phyloP scores from a whole-genome alignment of 1,140 invertebrate genomes.

The Telenomus remus region DNA sequence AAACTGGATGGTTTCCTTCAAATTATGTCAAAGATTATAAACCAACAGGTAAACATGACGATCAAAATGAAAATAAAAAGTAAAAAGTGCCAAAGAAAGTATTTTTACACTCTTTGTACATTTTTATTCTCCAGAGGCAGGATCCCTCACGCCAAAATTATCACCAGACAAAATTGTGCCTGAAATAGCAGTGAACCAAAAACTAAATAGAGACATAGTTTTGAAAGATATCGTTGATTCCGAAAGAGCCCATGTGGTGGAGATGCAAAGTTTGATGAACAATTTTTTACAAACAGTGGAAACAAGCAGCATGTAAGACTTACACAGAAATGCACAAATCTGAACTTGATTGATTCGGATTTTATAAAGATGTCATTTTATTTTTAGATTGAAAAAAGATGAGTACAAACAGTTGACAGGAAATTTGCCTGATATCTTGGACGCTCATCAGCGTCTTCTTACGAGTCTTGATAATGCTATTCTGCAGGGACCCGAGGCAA shows the following conservation, averaged over 20 bases:
- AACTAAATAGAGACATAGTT: conserved; percentile 85
- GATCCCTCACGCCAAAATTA: conserved; percentile 76
- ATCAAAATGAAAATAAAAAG: too few species aligned
- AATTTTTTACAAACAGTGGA: conserved; percentile 91
- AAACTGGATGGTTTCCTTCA: conserved; percentile 98
- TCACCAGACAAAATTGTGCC: conserved; percentile 79
- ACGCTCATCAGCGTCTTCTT: conserved; percentile 87
- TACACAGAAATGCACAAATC: background rate
- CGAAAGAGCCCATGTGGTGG: conserved; percentile 90
- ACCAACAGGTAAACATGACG: conserved; percentile 70
- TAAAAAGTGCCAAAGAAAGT: too few species aligned
- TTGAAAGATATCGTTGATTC: conserved; percentile 95
- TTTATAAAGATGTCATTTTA: conserved; percentile 29
- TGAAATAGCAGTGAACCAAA: conserved; percentile 78
- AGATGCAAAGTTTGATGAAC: conserved; percentile 88
- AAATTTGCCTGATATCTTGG: conserved; percentile 91
- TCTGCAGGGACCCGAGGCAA: conserved; percentile 83
- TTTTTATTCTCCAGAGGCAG: conserved; percentile 68
- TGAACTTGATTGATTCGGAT: background rate
- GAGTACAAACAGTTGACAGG: conserved; percentile 91
- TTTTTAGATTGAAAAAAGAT: conserved; percentile 85
- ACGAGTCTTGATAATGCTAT: conserved; percentile 85
- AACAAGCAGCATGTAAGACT: conserved; percentile 90
- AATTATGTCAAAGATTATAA: conserved; percentile 96
- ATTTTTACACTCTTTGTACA: too few species aligned